phyloP scores from a whole-genome alignment of 2,113 vertebrate genomes.

The Scophthalmus maximus region DNA sequence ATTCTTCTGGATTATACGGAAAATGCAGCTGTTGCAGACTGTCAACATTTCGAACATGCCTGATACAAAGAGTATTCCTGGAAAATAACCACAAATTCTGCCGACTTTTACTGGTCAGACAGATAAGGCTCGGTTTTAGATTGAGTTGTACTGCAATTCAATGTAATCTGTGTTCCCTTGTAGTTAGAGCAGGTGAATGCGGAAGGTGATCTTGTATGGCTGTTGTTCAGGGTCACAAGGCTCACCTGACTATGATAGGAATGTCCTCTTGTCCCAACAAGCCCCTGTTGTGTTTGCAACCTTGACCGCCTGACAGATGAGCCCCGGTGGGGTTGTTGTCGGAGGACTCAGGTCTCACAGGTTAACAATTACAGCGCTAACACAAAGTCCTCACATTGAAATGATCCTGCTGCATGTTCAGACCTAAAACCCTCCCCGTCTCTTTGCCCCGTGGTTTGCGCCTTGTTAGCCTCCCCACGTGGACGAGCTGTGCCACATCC shows the following conservation, averaged over 20 bases:
- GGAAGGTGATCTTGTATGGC: constrained; percentile 36
- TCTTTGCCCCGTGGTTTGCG: not conserved
- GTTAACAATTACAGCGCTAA: constrained; percentile 57
- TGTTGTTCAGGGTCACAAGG: constrained; percentile 61
- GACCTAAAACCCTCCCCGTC: not conserved
- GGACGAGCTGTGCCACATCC: constrained; percentile 17
- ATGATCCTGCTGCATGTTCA: constrained; percentile 17
- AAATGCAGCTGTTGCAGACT: constrained; percentile 30
- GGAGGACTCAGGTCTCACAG: constrained; percentile 22
- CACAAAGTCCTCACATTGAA: constrained; percentile 6
- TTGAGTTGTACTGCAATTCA: not conserved
- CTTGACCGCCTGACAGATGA: constrained; percentile 70
- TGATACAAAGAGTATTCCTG: not conserved
- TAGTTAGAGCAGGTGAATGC: constrained; percentile 50
- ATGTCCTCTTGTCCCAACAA: constrained; percentile 78
- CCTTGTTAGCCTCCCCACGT: not conserved
- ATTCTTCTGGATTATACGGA: constrained; percentile 42
- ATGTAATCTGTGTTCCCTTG: not conserved
- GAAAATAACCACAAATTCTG: constrained; percentile 9
- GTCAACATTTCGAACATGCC: constrained; percentile 30
- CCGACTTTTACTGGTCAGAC: not conserved
- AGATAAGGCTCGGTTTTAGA: constrained; percentile 1
- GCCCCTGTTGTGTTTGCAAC: constrained; percentile 59
- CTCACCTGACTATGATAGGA: constrained; percentile 75
- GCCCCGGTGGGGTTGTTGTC: constrained; percentile 26